A percentile compares a stretch with the other conserved stretches of the same genome.
phyloP scores from a whole-genome alignment of 2,113 vertebrate genomes.

The Brachyhypopomus occidentalis region DNA sequence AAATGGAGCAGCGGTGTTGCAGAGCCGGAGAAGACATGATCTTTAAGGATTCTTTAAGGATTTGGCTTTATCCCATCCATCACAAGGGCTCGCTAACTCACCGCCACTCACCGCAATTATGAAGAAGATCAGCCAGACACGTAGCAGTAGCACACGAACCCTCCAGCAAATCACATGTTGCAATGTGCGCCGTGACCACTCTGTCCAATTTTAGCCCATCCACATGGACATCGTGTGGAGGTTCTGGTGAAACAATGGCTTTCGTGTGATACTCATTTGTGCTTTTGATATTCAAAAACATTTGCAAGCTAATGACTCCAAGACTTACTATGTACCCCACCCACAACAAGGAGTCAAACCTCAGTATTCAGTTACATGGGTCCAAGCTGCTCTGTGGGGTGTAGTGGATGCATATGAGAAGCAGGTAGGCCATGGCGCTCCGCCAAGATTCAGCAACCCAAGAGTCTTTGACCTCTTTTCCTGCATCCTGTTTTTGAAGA shows the following conservation, averaged over 20 bases:
- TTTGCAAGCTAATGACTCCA: no score
- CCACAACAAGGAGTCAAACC: not conserved
- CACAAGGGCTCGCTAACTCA: no score
- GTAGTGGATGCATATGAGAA: not conserved
- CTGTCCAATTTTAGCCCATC: no score
- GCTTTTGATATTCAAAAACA: no score
- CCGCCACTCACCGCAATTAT: not conserved
- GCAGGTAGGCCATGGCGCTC: constrained; percentile 37
- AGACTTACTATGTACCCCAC: no score
- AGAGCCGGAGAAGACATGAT: not conserved
- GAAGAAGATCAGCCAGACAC: constrained; percentile 10
- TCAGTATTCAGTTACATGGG: not conserved
- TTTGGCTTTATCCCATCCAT: not conserved
- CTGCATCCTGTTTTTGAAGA: constrained; percentile 48
- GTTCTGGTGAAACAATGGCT: no score
- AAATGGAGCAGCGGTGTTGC: not conserved
- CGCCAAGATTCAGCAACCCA: constrained; percentile 27
- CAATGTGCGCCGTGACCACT: no score
- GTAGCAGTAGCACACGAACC: no score
- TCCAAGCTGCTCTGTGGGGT: not conserved
- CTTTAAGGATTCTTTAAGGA: not conserved
- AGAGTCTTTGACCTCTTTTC: constrained; percentile 40
- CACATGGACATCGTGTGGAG: no score
- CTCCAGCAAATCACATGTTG: no score
- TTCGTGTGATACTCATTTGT: no score